Evolutionary conservation across 64 coral and sea anemone genomes (phyloP).

Genomic region (Actinia equina): DNA sequence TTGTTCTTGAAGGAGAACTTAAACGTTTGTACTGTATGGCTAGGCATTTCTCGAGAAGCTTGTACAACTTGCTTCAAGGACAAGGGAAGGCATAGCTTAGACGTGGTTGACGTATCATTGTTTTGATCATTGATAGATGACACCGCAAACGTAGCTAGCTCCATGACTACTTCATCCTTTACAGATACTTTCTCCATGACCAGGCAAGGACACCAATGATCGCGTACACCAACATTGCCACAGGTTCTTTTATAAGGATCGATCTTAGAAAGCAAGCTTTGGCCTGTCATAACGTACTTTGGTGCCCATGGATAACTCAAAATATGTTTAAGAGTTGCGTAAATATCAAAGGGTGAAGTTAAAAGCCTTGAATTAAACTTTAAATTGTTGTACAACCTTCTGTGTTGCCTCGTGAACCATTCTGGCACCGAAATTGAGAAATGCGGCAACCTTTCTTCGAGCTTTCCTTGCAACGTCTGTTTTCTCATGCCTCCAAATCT

Average conservation of each 20-base stretch:
- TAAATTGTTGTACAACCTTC: constrained; percentile 5
- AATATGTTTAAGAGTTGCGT: constrained; percentile 32
- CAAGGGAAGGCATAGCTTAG: not conserved
- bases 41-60: constrained; percentile 15
- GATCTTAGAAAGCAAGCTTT: not conserved
- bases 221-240: not conserved
- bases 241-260: not conserved
- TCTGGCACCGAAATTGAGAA: constrained; percentile 33
- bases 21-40: constrained; percentile 6
- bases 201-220: constrained; percentile 26
- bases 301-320: constrained; percentile 17
- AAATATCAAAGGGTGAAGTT: constrained; percentile 38
- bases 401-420: constrained; percentile 24
- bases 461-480: constrained; percentile 41
- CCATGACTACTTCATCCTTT: not conserved
- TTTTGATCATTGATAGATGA: not conserved
- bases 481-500: constrained; percentile 31
- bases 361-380: constrained; percentile 33
- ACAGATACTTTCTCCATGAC: not conserved
- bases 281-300: not conserved
- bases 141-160: constrained; percentile 3
- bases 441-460: constrained; percentile 32
- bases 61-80: not conserved
- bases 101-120: not conserved
- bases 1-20: constrained; percentile 7